A percentile compares a stretch with the other conserved stretches of the same genome.
Evolutionary conservation across 2,113 vertebrate genomes (phyloP).

Genomic region (Crotalus tigris): DNA sequence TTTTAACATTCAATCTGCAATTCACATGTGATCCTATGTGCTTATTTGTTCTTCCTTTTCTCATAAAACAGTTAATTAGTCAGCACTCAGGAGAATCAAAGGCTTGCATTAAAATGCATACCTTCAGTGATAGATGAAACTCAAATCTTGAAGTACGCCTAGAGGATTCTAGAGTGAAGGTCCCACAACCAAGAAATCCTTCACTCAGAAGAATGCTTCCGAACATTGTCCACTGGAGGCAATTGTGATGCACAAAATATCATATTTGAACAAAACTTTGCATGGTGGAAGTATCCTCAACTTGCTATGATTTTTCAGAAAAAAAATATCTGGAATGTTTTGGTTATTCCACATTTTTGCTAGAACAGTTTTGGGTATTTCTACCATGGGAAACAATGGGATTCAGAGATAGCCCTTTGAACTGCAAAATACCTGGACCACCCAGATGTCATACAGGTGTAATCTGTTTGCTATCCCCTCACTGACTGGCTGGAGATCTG

Average conservation of each 20-base stretch:
- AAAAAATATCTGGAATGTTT: not conserved
- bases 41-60: not conserved
- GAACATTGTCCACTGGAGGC: not conserved
- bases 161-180: not conserved
- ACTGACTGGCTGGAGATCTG: not conserved
- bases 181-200: not conserved
- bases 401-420: not conserved
- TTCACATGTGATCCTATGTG: no score
- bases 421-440: not conserved
- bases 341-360: not conserved
- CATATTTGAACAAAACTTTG: not conserved
- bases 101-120: not conserved
- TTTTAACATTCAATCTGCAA: not conserved
- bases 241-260: not conserved
- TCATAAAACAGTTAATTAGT: not conserved
- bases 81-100: not conserved
- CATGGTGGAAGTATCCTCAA: not conserved
- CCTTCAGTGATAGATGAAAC: not conserved
- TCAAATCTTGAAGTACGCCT: not conserved
- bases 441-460: not conserved
- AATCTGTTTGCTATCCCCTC: not conserved
- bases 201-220: not conserved
- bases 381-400: not conserved
- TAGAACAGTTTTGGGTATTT: not conserved
- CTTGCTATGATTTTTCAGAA: not conserved